Conservation (phyloP, 2,113 vertebrate genomes). For the Eleginops maclovinus region DNA sequence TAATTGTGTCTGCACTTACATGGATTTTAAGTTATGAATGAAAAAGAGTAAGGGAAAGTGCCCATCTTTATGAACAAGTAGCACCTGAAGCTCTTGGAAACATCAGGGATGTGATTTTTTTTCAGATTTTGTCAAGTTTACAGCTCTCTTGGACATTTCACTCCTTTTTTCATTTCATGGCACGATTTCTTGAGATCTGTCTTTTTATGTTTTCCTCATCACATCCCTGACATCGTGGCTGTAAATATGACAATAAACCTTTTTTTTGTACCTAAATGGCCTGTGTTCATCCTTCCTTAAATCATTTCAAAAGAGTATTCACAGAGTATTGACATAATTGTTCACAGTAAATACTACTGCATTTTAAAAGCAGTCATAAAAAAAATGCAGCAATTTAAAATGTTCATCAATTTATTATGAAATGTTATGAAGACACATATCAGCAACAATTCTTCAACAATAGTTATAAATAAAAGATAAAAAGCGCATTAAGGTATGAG, state of each 20-base stretch:
- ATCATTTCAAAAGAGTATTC: not conserved
- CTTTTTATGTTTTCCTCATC: conserved; percentile 54
- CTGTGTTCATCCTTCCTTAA: not conserved
- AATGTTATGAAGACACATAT: conserved; percentile 2
- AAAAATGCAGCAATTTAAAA: not conserved
- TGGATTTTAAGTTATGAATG: conserved; percentile 31
- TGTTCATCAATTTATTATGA: conserved; percentile 49
- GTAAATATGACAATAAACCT: conserved; percentile 80
- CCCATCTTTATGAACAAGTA: conserved; percentile 4
- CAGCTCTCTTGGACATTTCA: conserved; percentile 20
- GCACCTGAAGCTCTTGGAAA: conserved; percentile 31
- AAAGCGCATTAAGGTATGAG: not conserved
- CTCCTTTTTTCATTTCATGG: conserved; percentile 32
- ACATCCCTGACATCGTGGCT: conserved; percentile 56
- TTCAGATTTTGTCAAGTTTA: conserved; percentile 30
- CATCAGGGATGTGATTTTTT: conserved; percentile 30
- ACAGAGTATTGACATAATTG: not conserved
- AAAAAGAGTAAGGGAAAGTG: not conserved
- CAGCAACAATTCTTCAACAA: not conserved
- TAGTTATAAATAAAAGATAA: conserved; percentile 9
- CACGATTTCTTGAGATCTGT: conserved; percentile 11
- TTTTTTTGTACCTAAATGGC: conserved; percentile 61
- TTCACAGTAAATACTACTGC: not conserved
- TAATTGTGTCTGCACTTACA: conserved; percentile 15
- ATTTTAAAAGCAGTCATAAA: not conserved